phyloP scores from a whole-genome alignment of 2,888 invertebrate species.

The Erebia epiphron region DNA sequence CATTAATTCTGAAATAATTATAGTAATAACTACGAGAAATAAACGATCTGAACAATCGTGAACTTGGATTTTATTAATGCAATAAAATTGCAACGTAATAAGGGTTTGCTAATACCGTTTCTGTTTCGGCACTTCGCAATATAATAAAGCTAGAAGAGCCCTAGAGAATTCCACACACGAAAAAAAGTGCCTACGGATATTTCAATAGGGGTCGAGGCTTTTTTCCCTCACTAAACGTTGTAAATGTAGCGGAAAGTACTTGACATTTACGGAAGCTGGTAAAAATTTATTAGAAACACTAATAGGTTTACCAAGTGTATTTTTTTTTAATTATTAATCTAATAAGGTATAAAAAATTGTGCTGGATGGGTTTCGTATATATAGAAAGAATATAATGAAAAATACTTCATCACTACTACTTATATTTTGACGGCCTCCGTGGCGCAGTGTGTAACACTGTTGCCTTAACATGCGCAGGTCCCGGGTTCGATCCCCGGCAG shows the following conservation, averaged over 20 bases:
- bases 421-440: too few species aligned
- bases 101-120: not conserved
- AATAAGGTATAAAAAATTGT: too few species aligned
- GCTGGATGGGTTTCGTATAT: too few species aligned
- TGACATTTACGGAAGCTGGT: slow-evolving; percentile 9
- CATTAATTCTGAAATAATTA: too few species aligned
- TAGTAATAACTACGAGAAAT: too few species aligned
- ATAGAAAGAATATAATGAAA: too few species aligned
- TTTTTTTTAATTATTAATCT: too few species aligned
- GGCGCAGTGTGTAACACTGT: too few species aligned
- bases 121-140: slow-evolving; percentile 7
- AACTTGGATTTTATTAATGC: not conserved
- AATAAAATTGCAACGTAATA: not conserved
- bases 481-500: too few species aligned
- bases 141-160: slow-evolving; percentile 16
- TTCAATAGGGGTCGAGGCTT: slow-evolving; percentile 6
- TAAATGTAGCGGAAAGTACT: slow-evolving; percentile 17
- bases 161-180: slow-evolving; percentile 13
- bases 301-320: not conserved
- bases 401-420: too few species aligned
- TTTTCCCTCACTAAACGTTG: slow-evolving; percentile 10
- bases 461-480: too few species aligned
- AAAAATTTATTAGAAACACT: slow-evolving; percentile 5
- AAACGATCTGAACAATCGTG: too few species aligned
- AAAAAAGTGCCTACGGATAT: not conserved